Conservation (phyloP, 2,797 vertebrate species). For the Macroramphosus scolopax region DNA sequence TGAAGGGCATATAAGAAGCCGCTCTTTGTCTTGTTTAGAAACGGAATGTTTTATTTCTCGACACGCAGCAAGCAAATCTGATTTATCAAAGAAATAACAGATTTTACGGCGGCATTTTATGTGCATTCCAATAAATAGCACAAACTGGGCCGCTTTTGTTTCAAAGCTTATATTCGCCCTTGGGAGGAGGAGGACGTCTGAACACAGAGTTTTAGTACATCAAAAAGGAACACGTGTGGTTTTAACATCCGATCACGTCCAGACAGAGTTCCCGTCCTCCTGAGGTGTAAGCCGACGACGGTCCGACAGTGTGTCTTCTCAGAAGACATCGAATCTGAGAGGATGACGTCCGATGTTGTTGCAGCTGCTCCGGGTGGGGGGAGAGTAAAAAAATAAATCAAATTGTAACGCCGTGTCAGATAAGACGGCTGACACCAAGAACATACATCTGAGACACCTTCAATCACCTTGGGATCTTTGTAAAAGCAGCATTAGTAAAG, state of each 20-base stretch:
- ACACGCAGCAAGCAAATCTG: neutral
- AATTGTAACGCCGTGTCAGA: conserved; percentile 37
- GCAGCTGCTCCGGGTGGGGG: conserved; percentile 42
- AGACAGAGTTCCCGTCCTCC: conserved; percentile 43
- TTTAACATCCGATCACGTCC: conserved; percentile 43
- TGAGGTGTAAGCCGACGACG: conserved; percentile 20
- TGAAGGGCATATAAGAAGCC: no score
- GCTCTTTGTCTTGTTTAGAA: neutral
- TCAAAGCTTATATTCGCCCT: conserved; percentile 12
- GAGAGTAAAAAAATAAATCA: conserved; percentile 45
- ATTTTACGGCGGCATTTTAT: neutral
- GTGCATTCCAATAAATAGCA: conserved; percentile 12
- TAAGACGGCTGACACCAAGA: conserved; percentile 30
- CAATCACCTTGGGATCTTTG: conserved; percentile 6
- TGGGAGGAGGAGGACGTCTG: conserved; percentile 3
- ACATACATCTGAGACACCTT: conserved; percentile 3
- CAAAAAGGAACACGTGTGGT: conserved; percentile 31
- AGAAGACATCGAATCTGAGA: conserved; percentile 52
- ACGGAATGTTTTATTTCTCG: neutral
- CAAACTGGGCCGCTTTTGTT: conserved; percentile 6
- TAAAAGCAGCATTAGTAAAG: conserved; percentile 12
- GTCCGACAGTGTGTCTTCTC: conserved; percentile 54
- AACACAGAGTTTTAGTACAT: conserved; percentile 14
- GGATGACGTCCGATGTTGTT: conserved; percentile 59
- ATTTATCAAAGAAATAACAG: conserved; percentile 1